Evolutionary conservation across 2,113 vertebrate species (phyloP), one percentile per base, ranked within the genome.

Genomic region (Notarius quadriscutis): DNA sequence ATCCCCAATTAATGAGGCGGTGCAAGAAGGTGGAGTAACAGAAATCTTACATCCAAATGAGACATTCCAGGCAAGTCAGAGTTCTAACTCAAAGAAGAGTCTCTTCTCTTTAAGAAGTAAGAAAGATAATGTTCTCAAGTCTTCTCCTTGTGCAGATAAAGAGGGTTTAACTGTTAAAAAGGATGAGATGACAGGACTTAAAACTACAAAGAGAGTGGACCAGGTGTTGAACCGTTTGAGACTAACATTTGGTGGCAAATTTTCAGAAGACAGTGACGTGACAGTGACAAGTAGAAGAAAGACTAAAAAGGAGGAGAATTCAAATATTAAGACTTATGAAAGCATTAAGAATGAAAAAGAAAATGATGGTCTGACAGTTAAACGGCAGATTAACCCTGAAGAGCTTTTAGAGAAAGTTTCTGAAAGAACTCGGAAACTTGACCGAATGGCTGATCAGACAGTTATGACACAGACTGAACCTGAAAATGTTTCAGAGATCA

Each of bases 201-300:
- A 92, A 89, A 84, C 83, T 12, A 90, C 48, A 71, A 95, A 89
- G 65, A 94, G 88, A 92, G 87, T 95, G 89, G 94, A 95, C 75
- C 92, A 91, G 78, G 88, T 95, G 50, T 53, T 95, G 0, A 93
- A 88, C 88, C 94, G 81, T 77, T 87, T 95, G 55, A 95, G n/a
- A 85, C 88, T 92, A 89, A 94, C 87, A 25, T 94, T 95, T 83
- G 92, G 91, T 88, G 81, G 86, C 15, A 92, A 71, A 83, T 62
- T 90, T 48, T 89, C 89, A 10, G 93, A 94, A 0, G 93, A 94
- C 7, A 87, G 93, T 65, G 7, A 71, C 1, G 83, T 67, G 0
- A 89, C 92, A 82, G 10, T 41, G 41, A 41, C 41, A 41, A 25
- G 87, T 90, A n/a, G 87, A 87, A 92, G 93, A 91, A 87, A 91